Percentiles rank a stretch among this genome's conserved stretches.
These are phyloP conservation scores for Choreutis nemorana DNA, from an alignment of 2,888 invertebrate genomes.

Conservation along the genomic window DNA sequence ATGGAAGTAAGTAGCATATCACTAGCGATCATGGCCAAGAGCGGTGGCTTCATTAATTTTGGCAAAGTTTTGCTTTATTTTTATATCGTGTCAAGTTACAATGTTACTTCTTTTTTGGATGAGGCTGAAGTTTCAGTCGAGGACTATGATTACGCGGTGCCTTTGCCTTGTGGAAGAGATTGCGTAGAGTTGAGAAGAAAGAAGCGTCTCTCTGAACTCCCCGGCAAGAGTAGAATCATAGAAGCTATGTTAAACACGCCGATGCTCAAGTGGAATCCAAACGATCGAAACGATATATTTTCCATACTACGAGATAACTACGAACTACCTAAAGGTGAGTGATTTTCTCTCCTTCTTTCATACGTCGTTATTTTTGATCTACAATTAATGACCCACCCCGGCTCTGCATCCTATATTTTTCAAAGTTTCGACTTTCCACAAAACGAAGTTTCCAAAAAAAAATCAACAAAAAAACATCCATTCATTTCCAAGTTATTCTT, in stretches of 20 bases:
- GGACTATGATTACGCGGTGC: conserved; percentile 23
- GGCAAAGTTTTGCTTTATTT: too few species aligned
- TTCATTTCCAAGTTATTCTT: too few species aligned
- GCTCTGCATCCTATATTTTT: too few species aligned
- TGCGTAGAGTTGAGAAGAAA: conserved; percentile 21
- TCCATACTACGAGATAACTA: conserved; percentile 35
- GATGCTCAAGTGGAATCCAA: conserved; percentile 23
- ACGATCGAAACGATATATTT: conserved; percentile 30
- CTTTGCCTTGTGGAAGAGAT: conserved; percentile 19
- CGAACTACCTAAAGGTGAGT: conserved; percentile 42
- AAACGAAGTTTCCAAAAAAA: too few species aligned
- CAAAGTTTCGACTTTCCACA: too few species aligned
- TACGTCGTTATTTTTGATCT: too few species aligned
- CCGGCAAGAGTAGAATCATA: conserved; percentile 25
- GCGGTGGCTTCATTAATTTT: too few species aligned
- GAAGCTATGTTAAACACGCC: conserved; percentile 37
- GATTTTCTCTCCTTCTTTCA: conserved; percentile 6
- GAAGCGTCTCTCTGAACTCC: conserved; percentile 15
- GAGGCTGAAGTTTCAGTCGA: conserved; percentile 19
- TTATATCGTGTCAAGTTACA: too few species aligned
- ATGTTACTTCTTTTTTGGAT: conserved; percentile 8
- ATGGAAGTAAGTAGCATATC: too few species aligned
- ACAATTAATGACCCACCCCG: too few species aligned
- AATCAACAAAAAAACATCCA: too few species aligned
- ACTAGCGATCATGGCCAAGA: too few species aligned